These are phyloP conservation scores for Coendou prehensilis DNA, from an alignment of 2,797 vertebrate genomes.

Conservation along the genomic window DNA sequence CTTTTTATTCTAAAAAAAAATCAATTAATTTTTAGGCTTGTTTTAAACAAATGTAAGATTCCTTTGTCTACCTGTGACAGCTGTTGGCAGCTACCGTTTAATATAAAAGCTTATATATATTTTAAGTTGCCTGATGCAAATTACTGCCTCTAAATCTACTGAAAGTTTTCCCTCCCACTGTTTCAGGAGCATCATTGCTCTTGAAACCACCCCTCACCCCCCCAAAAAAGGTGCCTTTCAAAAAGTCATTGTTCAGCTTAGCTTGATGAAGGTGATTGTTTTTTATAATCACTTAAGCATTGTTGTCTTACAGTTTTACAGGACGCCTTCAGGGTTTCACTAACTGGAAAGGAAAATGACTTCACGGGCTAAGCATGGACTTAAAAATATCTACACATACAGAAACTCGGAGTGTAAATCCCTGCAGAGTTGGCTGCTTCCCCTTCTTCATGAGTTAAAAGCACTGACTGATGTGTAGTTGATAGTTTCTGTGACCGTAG, in stretches of 20 bases:
- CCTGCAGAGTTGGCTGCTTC: background rate
- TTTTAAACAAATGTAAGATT: conserved; percentile 78
- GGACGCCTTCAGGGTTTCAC: conserved; percentile 64
- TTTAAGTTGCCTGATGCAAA: background rate
- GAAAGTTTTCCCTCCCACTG: background rate
- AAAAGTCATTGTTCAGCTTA: conserved; percentile 16
- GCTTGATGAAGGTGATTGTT: conserved; percentile 70
- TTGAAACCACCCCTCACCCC: background rate
- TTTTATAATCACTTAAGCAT: conserved; percentile 62
- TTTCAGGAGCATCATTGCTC: background rate
- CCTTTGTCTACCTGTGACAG: conserved; percentile 45
- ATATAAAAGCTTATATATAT: conserved; percentile 64
- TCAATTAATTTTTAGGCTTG: conserved; percentile 79
- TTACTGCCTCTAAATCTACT: conserved; percentile 51
- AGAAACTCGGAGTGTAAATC: conserved; percentile 27
- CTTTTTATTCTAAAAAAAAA: conserved; percentile 78
- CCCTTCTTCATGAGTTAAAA: background rate
- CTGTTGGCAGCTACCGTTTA: conserved; percentile 1
- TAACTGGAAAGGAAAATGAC: conserved; percentile 64
- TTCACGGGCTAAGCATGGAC: conserved; percentile 21
- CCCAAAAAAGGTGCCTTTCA: background rate
- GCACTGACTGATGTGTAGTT: background rate
- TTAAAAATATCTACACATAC: conserved; percentile 43
- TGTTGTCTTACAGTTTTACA: conserved; percentile 55
- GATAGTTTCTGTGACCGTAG: conserved; percentile 36